phyloP scores from a whole-genome alignment of 64 coral and sea anemone genomes.

The Exaiptasia diaphana region DNA sequence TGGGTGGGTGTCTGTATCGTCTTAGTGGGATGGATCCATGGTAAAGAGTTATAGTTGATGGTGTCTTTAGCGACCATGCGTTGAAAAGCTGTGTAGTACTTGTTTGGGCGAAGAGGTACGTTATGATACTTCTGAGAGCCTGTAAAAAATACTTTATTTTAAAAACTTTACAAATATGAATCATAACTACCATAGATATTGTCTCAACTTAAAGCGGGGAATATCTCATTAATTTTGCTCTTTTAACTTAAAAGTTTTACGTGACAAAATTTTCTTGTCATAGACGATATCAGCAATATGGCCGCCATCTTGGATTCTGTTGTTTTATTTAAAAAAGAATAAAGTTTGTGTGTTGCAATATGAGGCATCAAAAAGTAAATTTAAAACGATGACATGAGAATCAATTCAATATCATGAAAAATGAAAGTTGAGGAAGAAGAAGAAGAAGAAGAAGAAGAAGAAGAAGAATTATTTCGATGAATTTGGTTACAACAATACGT shows the following conservation, averaged over 20 bases:
- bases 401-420: too few relatives aligned
- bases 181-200: not conserved
- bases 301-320: not conserved
- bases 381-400: too few relatives aligned
- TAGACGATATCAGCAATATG: not conserved
- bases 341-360: too few relatives aligned
- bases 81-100: conserved; percentile 1
- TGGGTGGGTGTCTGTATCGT: too few relatives aligned
- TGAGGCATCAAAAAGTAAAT: too few relatives aligned
- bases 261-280: not conserved
- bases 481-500: too few relatives aligned
- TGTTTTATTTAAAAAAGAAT: too few relatives aligned
- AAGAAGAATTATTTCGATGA: too few relatives aligned
- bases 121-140: not conserved
- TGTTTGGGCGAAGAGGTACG: not conserved
- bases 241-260: not conserved
- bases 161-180: not conserved
- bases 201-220: not conserved
- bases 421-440: too few relatives aligned
- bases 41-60: not conserved
- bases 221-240: not conserved
- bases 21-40: not conserved
- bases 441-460: too few relatives aligned
- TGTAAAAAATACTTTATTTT: not conserved
- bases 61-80: not conserved